Evolutionary conservation across 1,140 invertebrate genomes (phyloP).

Genomic region (Agrypnia vestita): DNA sequence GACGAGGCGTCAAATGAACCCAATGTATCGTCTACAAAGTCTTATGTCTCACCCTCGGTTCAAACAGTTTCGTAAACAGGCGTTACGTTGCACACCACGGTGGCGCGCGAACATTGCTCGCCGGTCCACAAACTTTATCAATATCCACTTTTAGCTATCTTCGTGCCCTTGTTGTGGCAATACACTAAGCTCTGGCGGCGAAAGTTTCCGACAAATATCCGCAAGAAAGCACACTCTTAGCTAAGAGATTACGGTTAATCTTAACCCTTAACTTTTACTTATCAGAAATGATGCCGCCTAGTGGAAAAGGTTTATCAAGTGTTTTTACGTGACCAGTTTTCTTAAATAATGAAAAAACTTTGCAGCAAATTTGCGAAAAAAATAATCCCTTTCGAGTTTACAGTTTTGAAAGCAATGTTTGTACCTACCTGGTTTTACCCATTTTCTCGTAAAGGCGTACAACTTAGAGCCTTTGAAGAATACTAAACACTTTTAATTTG

Average conservation of each 20-base stretch:
- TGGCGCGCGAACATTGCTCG: background rate
- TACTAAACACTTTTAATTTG: too few relatives aligned
- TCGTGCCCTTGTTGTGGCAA: background rate
- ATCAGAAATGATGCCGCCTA: too few relatives aligned
- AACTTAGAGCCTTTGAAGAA: too few relatives aligned
- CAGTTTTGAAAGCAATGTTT: too few relatives aligned
- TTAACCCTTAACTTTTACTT: too few relatives aligned
- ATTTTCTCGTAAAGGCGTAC: too few relatives aligned
- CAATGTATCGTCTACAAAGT: background rate
- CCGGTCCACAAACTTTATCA: constrained; percentile 4
- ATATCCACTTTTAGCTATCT: constrained; percentile 5
- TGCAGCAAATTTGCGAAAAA: too few relatives aligned
- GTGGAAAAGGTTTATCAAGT: too few relatives aligned
- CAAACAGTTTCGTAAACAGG: background rate
- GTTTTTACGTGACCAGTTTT: too few relatives aligned
- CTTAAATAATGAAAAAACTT: too few relatives aligned
- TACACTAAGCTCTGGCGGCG: background rate
- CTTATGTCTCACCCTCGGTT: background rate
- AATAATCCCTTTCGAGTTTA: too few relatives aligned
- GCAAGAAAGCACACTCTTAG: constrained; percentile 9
- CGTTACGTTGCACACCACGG: constrained; percentile 6
- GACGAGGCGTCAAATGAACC: background rate
- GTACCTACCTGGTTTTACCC: too few relatives aligned
- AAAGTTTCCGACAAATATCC: constrained; percentile 10
- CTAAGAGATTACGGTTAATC: constrained; percentile 2